These are phyloP conservation scores for Melieria omissa DNA, from an alignment of 2,888 invertebrate species.

Conservation along the genomic window DNA sequence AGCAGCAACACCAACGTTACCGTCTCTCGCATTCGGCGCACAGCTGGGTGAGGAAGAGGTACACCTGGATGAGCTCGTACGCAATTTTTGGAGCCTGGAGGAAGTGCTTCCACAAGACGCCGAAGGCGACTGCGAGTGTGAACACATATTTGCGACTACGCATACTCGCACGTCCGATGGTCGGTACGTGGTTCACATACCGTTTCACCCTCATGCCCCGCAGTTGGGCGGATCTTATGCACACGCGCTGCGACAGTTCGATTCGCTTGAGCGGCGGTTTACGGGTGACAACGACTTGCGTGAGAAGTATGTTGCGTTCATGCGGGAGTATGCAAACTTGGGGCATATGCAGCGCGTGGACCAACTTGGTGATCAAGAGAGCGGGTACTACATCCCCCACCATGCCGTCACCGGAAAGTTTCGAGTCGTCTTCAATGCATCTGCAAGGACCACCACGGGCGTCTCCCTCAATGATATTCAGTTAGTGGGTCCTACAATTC, in stretches of 20 bases:
- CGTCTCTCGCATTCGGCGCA: background rate
- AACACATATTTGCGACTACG: background rate
- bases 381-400: slow-evolving; percentile 36
- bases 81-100: slow-evolving; percentile 37
- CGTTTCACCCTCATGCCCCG: slow-evolving; percentile 1
- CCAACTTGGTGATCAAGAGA: no score
- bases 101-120: slow-evolving; percentile 5
- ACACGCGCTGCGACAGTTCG: slow-evolving; percentile 5
- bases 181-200: slow-evolving; percentile 16
- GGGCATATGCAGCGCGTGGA: no score
- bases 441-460: slow-evolving; percentile 20
- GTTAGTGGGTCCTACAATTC: slow-evolving; percentile 25
- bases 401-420: slow-evolving; percentile 32
- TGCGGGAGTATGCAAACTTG: no score
- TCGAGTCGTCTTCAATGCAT: slow-evolving; percentile 36
- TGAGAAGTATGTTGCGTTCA: no score
- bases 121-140: background rate
- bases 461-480: slow-evolving; percentile 35
- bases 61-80: slow-evolving; percentile 32
- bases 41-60: background rate
- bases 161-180: slow-evolving; percentile 9
- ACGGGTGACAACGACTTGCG: background rate
- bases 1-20: background rate
- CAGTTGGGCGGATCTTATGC: background rate
- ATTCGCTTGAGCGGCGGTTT: background rate